These are phyloP conservation scores for Coenonympha glycerion DNA, from an alignment of 2,888 invertebrate genomes.

Conservation along the genomic window DNA sequence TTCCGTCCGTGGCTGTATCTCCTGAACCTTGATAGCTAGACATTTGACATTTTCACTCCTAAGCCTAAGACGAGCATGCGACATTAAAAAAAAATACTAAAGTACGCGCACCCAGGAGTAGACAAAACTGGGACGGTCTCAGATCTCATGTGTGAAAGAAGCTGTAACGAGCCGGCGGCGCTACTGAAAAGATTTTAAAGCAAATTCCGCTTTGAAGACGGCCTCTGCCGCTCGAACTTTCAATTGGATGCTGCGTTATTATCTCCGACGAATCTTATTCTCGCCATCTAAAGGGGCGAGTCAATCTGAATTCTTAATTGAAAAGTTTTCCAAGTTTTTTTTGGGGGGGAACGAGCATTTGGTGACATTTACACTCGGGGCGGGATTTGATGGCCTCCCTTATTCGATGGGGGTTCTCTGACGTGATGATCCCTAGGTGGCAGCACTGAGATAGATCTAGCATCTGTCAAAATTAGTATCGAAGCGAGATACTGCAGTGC, in stretches of 20 bases:
- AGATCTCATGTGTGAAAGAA: conserved; percentile 5
- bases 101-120: not conserved
- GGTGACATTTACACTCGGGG: not conserved
- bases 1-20: too few species aligned
- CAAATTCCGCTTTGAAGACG: conserved; percentile 4
- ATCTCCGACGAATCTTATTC: conserved; percentile 6
- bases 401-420: too few species aligned
- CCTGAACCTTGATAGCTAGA: too few species aligned
- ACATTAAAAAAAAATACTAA: not conserved
- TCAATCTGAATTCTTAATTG: conserved; percentile 4
- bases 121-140: not conserved
- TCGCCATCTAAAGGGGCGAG: too few species aligned
- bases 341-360: not conserved
- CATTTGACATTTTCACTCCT: too few species aligned
- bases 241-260: conserved; percentile 4
- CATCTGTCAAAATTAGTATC: too few species aligned
- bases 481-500: too few species aligned
- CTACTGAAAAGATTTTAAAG: conserved; percentile 7
- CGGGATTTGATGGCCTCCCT: too few species aligned
- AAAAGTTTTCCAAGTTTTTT: not conserved
- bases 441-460: too few species aligned
- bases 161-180: conserved; percentile 12
- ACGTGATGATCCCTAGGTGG: too few species aligned
- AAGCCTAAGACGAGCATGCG: not conserved
- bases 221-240: conserved; percentile 4